Evolutionary conservation across 2,797 vertebrate species (phyloP), one percentile per base, ranked within the genome.

Genomic region (Megalops cyprinoides): DNA sequence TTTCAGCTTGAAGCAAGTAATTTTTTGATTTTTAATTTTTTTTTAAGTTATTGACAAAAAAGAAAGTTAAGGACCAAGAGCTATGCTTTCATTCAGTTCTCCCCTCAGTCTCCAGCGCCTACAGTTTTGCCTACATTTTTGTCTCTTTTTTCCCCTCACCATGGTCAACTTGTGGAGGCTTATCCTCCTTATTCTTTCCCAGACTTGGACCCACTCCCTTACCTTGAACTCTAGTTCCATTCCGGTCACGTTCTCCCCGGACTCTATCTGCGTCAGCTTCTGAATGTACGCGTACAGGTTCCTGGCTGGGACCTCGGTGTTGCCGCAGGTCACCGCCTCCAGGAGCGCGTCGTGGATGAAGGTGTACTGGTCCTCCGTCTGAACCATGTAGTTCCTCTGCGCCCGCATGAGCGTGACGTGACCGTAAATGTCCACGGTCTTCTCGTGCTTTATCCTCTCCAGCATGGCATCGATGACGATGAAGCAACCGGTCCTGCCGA

Each of bases 161-260:
- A 53, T 53, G 10, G 51, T 58, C n/a, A 3, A 25, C 23, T n/a
- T 58, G 3, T 58, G 58, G 23, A 55, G 23, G n/a, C n/a, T n/a
- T 25, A 5, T n/a, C n/a, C 4, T 12, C 25, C 25, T 25, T 25
- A n/a, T 58, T n/a, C n/a, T 25, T n/a, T 65, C 56, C 31, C 46
- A 48, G 46, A 25, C n/a, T 37, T 49, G n/a, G 7, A 51, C n/a
- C 12, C 34, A 39, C 31, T 73, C 20, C 23, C 93, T 91, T 94
- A 99, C 98, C 96, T 99, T 99, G 91, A 99, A 99, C 93, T 99
- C 98, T 82, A 98, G 93, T 92, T 99, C 98, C 97, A 98, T 99
- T 90, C 97, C 97, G 25, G 97, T 98, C 90, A 98, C 97, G 88
- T 98, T 98, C 89, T 99, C 98, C 14, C 96, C 97, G 0, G 97